Evolutionary conservation across 1,140 invertebrate genomes (phyloP).

Genomic region (Pteromalus puparum): DNA sequence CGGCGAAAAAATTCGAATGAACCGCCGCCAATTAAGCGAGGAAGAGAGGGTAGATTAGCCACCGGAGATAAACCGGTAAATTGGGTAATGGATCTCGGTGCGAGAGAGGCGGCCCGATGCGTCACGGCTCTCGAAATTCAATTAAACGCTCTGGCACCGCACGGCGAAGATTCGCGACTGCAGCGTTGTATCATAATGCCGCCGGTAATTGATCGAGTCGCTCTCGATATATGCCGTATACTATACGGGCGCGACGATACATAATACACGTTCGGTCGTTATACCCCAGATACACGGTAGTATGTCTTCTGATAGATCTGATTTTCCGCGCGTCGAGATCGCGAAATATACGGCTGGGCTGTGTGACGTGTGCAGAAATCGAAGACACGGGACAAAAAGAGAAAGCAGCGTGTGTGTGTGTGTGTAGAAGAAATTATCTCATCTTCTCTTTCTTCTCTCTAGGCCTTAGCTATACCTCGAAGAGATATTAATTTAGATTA

Average conservation of each 20-base stretch:
- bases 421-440: constrained; percentile 38
- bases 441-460: constrained; percentile 20
- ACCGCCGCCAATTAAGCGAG: constrained; percentile 15
- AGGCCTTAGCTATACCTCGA: too few species aligned
- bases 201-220: not conserved
- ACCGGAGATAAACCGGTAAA: constrained; percentile 30
- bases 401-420: not conserved
- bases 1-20: not conserved
- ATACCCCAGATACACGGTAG: not conserved
- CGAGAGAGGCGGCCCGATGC: not conserved
- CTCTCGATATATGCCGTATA: too few species aligned
- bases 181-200: not conserved
- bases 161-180: too few species aligned
- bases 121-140: constrained; percentile 28
- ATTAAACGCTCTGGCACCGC: constrained; percentile 8
- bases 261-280: not conserved
- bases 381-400: constrained; percentile 38
- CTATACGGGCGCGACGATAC: too few species aligned
- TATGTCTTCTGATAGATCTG: constrained; percentile 13
- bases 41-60: not conserved
- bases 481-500: constrained; percentile 52
- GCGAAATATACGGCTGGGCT: constrained; percentile 48
- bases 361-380: constrained; percentile 51
- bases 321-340: constrained; percentile 25
- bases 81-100: constrained; percentile 18